Conservation (phyloP, 2,113 vertebrate species). For the human region DNA sequence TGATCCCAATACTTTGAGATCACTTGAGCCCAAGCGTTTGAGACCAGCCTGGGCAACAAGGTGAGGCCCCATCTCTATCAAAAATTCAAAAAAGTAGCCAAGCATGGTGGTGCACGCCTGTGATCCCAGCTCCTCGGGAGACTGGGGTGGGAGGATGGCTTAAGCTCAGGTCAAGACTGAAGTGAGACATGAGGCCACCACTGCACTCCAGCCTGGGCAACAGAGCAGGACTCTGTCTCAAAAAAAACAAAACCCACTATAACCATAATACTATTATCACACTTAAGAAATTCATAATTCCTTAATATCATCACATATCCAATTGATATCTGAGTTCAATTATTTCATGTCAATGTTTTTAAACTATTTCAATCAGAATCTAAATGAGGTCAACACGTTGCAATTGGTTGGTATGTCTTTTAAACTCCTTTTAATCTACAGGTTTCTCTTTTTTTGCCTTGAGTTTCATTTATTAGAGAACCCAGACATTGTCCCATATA, state of each 20-base stretch:
- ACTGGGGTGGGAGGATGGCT: neutral
- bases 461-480: neutral
- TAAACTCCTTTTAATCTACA: neutral
- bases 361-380: neutral
- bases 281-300: neutral
- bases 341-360: neutral
- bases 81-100: neutral
- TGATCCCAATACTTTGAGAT: too few species aligned
- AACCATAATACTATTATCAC: neutral
- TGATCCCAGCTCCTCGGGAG: neutral
- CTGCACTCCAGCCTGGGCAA: neutral
- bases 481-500: neutral
- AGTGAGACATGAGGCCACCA: neutral
- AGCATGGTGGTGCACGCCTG: neutral
- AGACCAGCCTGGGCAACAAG: too few species aligned
- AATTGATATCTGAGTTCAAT: neutral
- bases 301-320: neutral
- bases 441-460: too few species aligned
- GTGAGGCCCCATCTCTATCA: neutral
- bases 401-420: neutral
- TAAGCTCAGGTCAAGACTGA: neutral
- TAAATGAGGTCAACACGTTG: neutral
- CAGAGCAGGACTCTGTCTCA: neutral
- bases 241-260: neutral
- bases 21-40: too few species aligned